Evolutionary conservation across 2,888 invertebrate species (phyloP).

Genomic region (Euplexia lucipara): DNA sequence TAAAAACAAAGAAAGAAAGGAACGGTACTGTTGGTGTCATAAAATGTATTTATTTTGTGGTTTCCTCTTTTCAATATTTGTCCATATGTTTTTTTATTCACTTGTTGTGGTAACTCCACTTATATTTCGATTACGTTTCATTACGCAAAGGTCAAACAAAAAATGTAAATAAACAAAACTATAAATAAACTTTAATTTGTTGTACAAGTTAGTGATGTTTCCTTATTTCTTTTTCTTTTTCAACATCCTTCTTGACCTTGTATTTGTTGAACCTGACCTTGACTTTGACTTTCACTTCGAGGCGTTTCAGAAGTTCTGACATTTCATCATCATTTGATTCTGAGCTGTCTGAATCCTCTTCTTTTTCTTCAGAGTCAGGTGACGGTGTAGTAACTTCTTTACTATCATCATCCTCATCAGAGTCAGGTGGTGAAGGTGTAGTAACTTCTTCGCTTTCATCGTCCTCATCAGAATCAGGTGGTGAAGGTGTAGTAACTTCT

Average conservation of each 20-base stretch:
- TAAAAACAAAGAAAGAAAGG: neutral
- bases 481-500: neutral
- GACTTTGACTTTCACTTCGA: slow-evolving; percentile 84
- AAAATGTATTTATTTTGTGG: no score
- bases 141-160: slow-evolving; percentile 18
- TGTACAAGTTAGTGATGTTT: slow-evolving; percentile 32
- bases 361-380: slow-evolving; percentile 60
- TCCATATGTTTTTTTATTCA: no score
- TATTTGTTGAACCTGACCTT: slow-evolving; percentile 81
- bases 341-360: slow-evolving; percentile 62
- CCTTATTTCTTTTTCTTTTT: slow-evolving; percentile 46
- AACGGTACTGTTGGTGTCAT: no score
- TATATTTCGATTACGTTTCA: slow-evolving; percentile 5
- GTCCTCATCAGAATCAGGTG: slow-evolving; percentile 39
- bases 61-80: no score
- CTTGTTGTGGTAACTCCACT: slow-evolving; percentile 33
- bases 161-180: slow-evolving; percentile 36
- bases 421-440: neutral
- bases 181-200: neutral
- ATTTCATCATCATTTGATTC: slow-evolving; percentile 73
- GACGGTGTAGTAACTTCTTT: slow-evolving; percentile 2
- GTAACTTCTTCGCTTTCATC: slow-evolving; percentile 4
- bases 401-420: slow-evolving; percentile 67
- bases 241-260: slow-evolving; percentile 68
- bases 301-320: slow-evolving; percentile 78